Base-by-base conservation (phyloP, 2,113 vertebrate species). In the Atrichornis clamosus region DNA sequence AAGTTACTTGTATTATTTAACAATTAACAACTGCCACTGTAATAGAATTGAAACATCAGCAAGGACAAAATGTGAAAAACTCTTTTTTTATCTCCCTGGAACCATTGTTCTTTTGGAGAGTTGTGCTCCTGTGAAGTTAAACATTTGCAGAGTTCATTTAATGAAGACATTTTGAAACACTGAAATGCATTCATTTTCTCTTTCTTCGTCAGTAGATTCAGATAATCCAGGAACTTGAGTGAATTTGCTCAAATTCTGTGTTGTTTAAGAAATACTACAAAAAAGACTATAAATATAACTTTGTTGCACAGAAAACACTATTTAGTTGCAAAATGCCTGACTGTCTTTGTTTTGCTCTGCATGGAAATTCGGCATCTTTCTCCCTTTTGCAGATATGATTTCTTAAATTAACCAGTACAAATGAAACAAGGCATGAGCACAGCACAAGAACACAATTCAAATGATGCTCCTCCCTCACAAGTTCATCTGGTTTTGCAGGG, bases 21-120 rank as follows among this genome's bases (percentile, higher is more conserved):
- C 65, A 91, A 73, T 96, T 96, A 96, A 28, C 41, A 91, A 49
- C 77, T 87, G 44, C n/a, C 65, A 83, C 41, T 90, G 35, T 94
- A 93, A 90, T 42, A 82, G 74, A 89, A 94, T 5, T 84, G 84
- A 95, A 94, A 79, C 37, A 69, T 82, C 60, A 91, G 22, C n/a
- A 84, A 82, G 81, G 62, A 47, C 76, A 89, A 94, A 93, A 85
- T 28, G 32, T 74, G 68, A 84, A 78, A 90, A 95, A 59, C 0
- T 1, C 5, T 42, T 24, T 49, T 56, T 30, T 88, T 77, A n/a
- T 56, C 53, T 83, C 37, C 49, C 24, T 63, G 30, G 32, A 74
- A 67, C 16, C 18, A 2, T 52, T 87, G 28, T 79, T 84, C 28
- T 73, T 13, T 32, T 78, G 55, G 13, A 78, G 15, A 37, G 24